A percentile compares a stretch with the other conserved stretches of the same genome.
These are phyloP conservation scores for Nothocercus julius DNA, from an alignment of 2,113 vertebrate species.

Conservation along the genomic window DNA sequence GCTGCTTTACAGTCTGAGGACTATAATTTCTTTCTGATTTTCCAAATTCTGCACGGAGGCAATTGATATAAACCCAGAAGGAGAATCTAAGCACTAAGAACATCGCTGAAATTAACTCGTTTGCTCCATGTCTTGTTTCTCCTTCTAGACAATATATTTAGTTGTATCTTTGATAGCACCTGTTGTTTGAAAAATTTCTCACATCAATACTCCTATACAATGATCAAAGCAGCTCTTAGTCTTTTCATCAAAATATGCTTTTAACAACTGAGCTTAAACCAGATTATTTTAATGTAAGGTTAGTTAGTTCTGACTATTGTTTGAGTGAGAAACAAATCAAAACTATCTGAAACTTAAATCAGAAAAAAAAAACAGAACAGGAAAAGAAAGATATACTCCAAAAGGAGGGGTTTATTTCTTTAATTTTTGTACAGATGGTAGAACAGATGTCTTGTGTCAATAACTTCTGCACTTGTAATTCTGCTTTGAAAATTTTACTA, in stretches of 20 bases:
- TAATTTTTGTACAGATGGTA: slow-evolving; percentile 47
- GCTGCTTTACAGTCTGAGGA: not conserved
- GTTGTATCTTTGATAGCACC: not conserved
- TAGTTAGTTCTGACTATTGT: not conserved
- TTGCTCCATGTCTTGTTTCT: not conserved
- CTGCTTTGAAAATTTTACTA: slow-evolving; percentile 40
- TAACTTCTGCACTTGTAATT: slow-evolving; percentile 39
- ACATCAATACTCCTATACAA: not conserved
- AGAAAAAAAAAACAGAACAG: not conserved
- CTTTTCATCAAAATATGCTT: not conserved
- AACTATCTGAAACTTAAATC: not conserved
- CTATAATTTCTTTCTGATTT: not conserved
- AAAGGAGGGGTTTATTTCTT: slow-evolving; percentile 20
- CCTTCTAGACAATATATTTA: not conserved
- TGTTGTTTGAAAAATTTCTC: not conserved
- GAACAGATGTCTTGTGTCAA: slow-evolving; percentile 65
- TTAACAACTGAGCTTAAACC: not conserved
- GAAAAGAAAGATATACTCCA: not conserved
- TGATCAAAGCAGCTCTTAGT: not conserved
- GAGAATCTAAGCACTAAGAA: not conserved
- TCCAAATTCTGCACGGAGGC: not conserved
- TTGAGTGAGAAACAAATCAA: not conserved
- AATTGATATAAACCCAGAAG: not conserved
- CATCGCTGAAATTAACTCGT: not conserved
- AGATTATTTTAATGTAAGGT: not conserved